Evolutionary conservation across 2,113 vertebrate species (phyloP), one percentile per base, ranked within the genome.

Genomic region (Turnix velox): DNA sequence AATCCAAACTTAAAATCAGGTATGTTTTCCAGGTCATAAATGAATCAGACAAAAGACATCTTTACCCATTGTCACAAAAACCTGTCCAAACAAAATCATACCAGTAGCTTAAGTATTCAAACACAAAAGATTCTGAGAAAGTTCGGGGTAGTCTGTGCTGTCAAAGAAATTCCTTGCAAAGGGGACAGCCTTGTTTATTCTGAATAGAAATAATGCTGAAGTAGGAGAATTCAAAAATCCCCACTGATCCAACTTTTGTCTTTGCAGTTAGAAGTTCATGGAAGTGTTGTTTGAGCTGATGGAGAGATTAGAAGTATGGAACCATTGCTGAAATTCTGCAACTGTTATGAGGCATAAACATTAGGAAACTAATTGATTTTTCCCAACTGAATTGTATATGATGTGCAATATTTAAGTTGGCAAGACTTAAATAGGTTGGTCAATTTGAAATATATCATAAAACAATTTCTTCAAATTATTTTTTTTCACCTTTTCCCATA

Each of bases 361-460:
- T 83, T 59, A 55, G 76, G 45, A 82, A 91, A 88, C 52, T 67
- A 95, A 88, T 93, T 96, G 5, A 83, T 68, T 95, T 94, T 35
- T 75, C 85, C 72, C 73, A 40, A 39, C 9, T 71, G 58, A 74
- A 84, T 96, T 85, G 18, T 85, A 31, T 22, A 58, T 31, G 10
- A 17, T 65, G 39, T 62, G 39, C 37, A 48, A 39, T 74, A 76
- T 84, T 93, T 84, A 30, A 62, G 19, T 93, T 94, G 90, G 45
- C 72, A 87, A 76, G 91, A 48, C 30, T 88, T 59, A 82, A 93
- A 72, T 59, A 77, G 8, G 9, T 40, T 84, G 58, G 16, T 46
- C 46, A 51, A 84, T 94, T 73, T 89, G 39, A 92, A 92, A 77
- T 42, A 88, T 25, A 40, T 83, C 69, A 80, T 90, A 92, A 74